Evolutionary conservation across 1,140 invertebrate genomes (phyloP).

Genomic region (Ephestia elutella): DNA sequence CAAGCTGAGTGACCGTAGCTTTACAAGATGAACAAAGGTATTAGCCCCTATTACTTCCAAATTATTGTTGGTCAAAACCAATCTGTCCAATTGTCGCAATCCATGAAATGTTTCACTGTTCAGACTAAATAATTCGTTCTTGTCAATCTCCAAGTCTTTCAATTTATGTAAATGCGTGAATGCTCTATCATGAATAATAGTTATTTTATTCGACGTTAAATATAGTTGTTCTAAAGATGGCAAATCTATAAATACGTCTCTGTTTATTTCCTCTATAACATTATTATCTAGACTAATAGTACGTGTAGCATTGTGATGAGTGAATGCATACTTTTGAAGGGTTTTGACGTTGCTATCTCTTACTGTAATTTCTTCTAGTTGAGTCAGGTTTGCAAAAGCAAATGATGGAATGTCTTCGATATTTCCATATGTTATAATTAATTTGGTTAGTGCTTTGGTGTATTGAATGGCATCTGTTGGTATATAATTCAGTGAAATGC

Average conservation of each 20-base stretch:
- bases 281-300: slow-evolving; percentile 82
- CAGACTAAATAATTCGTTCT: slow-evolving; percentile 80
- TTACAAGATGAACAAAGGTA: slow-evolving; percentile 82
- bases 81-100: slow-evolving; percentile 76
- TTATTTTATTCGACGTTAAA: slow-evolving; percentile 82
- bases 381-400: slow-evolving; percentile 81
- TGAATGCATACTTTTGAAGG: slow-evolving; percentile 79
- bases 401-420: slow-evolving; percentile 78
- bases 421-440: slow-evolving; percentile 82
- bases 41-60: slow-evolving; percentile 83
- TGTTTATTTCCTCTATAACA: slow-evolving; percentile 80
- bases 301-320: slow-evolving; percentile 77
- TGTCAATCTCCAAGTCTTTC: slow-evolving; percentile 80
- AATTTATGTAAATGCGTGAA: slow-evolving; percentile 79
- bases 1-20: slow-evolving; percentile 80
- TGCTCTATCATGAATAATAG: slow-evolving; percentile 81
- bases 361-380: slow-evolving; percentile 79
- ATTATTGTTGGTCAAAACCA: slow-evolving; percentile 80
- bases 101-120: slow-evolving; percentile 82
- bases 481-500: slow-evolving; percentile 78
- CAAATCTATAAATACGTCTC: slow-evolving; percentile 81
- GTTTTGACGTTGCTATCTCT: slow-evolving; percentile 79
- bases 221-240: slow-evolving; percentile 78
- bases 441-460: slow-evolving; percentile 76
- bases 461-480: slow-evolving; percentile 79